Evolutionary conservation across 2,888 invertebrate species (phyloP), one percentile per base, ranked within the genome.

Genomic region (Platycheirus albimanus): DNA sequence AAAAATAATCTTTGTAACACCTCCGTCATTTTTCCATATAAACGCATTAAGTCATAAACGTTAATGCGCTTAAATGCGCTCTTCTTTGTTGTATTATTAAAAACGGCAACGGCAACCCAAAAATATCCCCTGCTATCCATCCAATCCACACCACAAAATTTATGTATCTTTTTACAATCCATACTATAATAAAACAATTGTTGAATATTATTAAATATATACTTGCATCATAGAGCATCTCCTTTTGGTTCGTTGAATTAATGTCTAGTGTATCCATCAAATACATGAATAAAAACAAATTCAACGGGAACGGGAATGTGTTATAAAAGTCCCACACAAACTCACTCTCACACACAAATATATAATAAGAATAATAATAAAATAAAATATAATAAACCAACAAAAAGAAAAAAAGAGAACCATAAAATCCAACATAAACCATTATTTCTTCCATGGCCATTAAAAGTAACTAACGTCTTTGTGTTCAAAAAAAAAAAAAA

Each of bases 381-480:
- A 72, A 81, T 77, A 83, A 83, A 78, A 83, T 72, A 77, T 77
- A 71, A 76, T 81, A 77, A 72, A 69, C 63, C 41, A 20, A 51
- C 54, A 51, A 41, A 54, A 69, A 69, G 63, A 71, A 81, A 66
- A 61, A 36, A 54, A 72, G 72, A 69, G 72, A 74, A 58, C 67
- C 74, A 83, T 83, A 83, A 83, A 78, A 78, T 64, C 15, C 78
- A 69, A 78, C 83, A 83, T 74, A 83, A 83, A 83, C 83, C 83
- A 83, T 83, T 78, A 83, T 78, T 78, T 83, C 83, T 52, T 83
- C 69, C 83, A 83, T 69, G 74, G 77, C 83, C 83, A 83, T 83
- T 83, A 83, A 83, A 81, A 78, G 83, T 83, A 83, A 83, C 83
- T 83, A 83, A 83, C 83, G 72, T 83, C 72, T 83, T 78, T 83